A percentile compares a stretch with the other conserved stretches of the same genome.
Conservation (phyloP, 2,888 invertebrate species). For the Ochropacha duplaris region DNA sequence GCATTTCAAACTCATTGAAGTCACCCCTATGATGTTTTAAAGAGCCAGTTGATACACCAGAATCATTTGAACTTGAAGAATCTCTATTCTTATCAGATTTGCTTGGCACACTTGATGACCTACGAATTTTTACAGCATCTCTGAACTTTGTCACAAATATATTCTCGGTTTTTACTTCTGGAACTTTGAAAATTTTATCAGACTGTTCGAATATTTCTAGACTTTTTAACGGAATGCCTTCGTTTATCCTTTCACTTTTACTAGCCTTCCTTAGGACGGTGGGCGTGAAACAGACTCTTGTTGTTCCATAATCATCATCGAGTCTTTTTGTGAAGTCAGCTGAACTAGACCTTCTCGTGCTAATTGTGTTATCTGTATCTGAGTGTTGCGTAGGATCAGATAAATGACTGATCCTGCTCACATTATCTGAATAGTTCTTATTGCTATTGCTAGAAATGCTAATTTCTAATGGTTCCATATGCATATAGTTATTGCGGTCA, state of each 20-base stretch:
- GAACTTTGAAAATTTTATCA: slow-evolving; percentile 64
- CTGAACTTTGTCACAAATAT: slow-evolving; percentile 72
- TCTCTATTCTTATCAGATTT: slow-evolving; percentile 87
- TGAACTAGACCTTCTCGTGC: slow-evolving; percentile 83
- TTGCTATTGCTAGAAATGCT: slow-evolving; percentile 68
- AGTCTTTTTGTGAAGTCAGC: slow-evolving; percentile 84
- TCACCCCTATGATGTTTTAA: slow-evolving; percentile 84
- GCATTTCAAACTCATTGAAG: slow-evolving; percentile 84
- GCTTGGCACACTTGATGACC: slow-evolving; percentile 87
- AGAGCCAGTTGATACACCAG: slow-evolving; percentile 87
- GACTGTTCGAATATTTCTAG: slow-evolving; percentile 49
- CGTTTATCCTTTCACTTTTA: slow-evolving; percentile 68
- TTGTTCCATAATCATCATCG: slow-evolving; percentile 70
- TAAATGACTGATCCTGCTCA: slow-evolving; percentile 81
- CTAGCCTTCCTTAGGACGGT: slow-evolving; percentile 67
- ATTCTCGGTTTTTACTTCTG: slow-evolving; percentile 71
- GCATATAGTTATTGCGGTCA: slow-evolving; percentile 68
- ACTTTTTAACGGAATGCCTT: slow-evolving; percentile 47
- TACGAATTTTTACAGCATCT: slow-evolving; percentile 84
- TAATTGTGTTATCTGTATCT: slow-evolving; percentile 67
- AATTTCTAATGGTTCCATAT: slow-evolving; percentile 67
- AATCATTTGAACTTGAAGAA: slow-evolving; percentile 88
- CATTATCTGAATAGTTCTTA: slow-evolving; percentile 75
- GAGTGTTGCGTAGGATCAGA: slow-evolving; percentile 73
- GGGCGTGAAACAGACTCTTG: slow-evolving; percentile 69